These are phyloP conservation scores for Anoplopoma fimbria DNA, from an alignment of 2,113 vertebrate genomes.

Conservation along the genomic window DNA sequence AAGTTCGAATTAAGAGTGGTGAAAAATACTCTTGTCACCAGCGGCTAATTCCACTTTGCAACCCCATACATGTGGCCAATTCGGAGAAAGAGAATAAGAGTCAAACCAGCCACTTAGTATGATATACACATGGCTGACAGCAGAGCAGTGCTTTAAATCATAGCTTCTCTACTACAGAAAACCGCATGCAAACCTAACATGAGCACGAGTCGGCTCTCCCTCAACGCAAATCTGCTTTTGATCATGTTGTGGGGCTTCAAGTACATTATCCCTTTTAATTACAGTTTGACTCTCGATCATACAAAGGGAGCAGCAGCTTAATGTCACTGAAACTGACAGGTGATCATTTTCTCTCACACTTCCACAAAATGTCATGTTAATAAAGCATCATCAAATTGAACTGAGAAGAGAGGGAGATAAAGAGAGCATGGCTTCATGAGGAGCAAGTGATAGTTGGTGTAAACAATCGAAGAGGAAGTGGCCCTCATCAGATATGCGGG, in stretches of 20 bases:
- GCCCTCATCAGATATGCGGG: slow-evolving; percentile 50
- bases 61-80: not conserved
- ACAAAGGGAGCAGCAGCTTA: slow-evolving; percentile 30
- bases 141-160: slow-evolving; percentile 44
- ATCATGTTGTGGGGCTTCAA: slow-evolving; percentile 32
- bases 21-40: not conserved
- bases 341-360: slow-evolving; percentile 18
- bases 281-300: slow-evolving; percentile 18
- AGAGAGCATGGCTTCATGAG: not conserved
- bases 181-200: slow-evolving; percentile 36
- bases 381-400: not conserved
- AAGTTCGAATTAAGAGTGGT: not conserved
- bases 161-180: slow-evolving; percentile 25
- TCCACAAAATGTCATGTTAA: not conserved
- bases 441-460: slow-evolving; percentile 5
- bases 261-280: slow-evolving; percentile 60
- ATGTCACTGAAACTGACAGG: slow-evolving; percentile 40
- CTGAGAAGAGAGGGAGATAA: not conserved
- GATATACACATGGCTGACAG: slow-evolving; percentile 30
- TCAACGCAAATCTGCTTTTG: slow-evolving; percentile 42
- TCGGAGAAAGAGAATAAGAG: slow-evolving; percentile 15
- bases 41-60: not conserved
- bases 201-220: not conserved
- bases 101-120: slow-evolving; percentile 41
- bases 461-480: slow-evolving; percentile 50